A percentile compares a stretch with the other conserved stretches of the same genome.
Evolutionary conservation across 1,140 invertebrate species (phyloP).

Genomic region (Drosophila baimaii): DNA sequence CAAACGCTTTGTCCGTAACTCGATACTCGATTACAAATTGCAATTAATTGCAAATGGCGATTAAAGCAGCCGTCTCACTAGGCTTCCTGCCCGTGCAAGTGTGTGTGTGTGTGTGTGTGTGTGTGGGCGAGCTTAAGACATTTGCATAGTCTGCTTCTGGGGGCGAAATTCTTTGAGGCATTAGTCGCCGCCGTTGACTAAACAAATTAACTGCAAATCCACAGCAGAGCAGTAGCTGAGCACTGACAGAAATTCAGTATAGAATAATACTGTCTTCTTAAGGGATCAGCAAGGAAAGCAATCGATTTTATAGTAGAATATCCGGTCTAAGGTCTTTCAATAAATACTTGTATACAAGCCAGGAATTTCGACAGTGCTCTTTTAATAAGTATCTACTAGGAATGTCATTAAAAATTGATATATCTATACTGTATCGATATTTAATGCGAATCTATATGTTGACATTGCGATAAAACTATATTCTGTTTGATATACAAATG

Average conservation of each 20-base stretch:
- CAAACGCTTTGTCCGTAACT: slow-evolving; percentile 68
- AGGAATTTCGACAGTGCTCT: no score
- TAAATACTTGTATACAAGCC: no score
- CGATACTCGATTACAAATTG: slow-evolving; percentile 83
- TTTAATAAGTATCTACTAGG: no score
- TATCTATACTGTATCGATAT: no score
- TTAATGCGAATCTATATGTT: no score
- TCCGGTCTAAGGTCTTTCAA: no score
- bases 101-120: slow-evolving; percentile 7
- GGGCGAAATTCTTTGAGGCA: slow-evolving; percentile 68
- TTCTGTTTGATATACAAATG: no score
- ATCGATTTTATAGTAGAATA: no score
- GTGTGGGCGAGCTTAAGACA: slow-evolving; percentile 36
- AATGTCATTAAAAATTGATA: no score
- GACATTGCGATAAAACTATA: no score
- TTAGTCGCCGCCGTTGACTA: slow-evolving; percentile 47
- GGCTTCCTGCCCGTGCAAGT: slow-evolving; percentile 32
- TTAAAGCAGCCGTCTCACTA: slow-evolving; percentile 65
- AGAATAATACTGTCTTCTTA: not conserved
- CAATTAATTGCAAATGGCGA: slow-evolving; percentile 83
- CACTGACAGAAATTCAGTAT: slow-evolving; percentile 13
- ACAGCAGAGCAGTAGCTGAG: slow-evolving; percentile 30
- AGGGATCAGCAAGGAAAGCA: not conserved
- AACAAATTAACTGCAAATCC: slow-evolving; percentile 47
- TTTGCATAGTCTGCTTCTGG: slow-evolving; percentile 43